Conservation (phyloP, 2,888 invertebrate genomes). For the Philhelius pedissequus region DNA sequence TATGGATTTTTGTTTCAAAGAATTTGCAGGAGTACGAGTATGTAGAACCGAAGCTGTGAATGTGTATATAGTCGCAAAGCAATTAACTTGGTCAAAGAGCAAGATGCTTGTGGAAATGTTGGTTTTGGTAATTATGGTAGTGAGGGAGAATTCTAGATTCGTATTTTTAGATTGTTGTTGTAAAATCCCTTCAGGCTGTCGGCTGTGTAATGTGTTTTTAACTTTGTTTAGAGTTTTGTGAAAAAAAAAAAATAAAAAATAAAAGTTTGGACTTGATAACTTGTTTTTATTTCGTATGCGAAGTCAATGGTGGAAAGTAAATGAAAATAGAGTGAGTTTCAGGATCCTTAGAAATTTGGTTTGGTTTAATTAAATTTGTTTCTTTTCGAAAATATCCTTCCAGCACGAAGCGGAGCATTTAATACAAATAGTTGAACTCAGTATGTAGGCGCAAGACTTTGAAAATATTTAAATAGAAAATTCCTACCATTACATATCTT, state of each 20-base stretch:
- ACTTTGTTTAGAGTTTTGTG: conserved; percentile 2
- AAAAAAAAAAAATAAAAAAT: background rate
- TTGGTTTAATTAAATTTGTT: conserved; percentile 10
- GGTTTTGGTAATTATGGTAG: background rate
- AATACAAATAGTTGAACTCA: background rate
- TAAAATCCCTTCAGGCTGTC: background rate
- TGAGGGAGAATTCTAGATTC: conserved; percentile 23
- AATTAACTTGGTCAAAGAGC: conserved; percentile 13
- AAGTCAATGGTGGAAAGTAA: background rate
- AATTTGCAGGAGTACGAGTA: background rate
- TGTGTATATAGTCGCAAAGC: background rate
- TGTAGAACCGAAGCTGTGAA: background rate
- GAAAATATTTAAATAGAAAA: background rate
- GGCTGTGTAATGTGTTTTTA: background rate
- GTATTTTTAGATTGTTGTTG: background rate
- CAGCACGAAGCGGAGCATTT: background rate
- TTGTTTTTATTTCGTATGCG: background rate
- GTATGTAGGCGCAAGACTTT: background rate
- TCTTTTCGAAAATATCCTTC: background rate
- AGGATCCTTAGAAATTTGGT: background rate
- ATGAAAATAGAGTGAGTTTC: background rate
- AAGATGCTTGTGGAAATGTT: background rate
- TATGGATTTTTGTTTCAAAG: background rate
- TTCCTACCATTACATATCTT: no score
- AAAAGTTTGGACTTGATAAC: background rate